phyloP scores from a whole-genome alignment of 2,888 invertebrate species.

The Neocrepidodera transversa region DNA sequence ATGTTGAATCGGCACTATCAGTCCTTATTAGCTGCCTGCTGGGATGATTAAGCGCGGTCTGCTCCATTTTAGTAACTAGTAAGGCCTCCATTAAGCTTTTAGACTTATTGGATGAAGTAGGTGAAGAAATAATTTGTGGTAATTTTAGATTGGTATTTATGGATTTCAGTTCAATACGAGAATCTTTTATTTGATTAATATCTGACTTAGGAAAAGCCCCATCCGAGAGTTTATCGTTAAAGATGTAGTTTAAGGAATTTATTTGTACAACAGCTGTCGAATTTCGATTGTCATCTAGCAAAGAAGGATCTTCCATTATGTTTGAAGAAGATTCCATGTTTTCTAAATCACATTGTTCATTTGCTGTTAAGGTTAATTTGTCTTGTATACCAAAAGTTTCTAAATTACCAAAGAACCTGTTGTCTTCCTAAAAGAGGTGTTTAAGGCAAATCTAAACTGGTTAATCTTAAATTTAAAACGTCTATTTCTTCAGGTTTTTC shows the following conservation, averaged over 20 bases:
- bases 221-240: no score
- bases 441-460: conserved; percentile 5
- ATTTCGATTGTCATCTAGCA: conserved; percentile 9
- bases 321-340: not conserved
- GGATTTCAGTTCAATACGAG: no score
- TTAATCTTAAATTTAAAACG: not conserved
- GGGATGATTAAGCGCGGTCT: conserved; percentile 62
- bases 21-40: conserved; percentile 68
- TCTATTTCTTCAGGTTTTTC: conserved; percentile 8
- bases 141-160: no score
- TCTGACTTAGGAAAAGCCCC: no score
- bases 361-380: no score
- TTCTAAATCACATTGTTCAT: not conserved
- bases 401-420: not conserved
- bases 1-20: conserved; percentile 79
- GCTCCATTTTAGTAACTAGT: conserved; percentile 83
- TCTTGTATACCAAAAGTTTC: no score
- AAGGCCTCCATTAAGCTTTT: conserved; percentile 82
- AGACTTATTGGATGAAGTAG: conserved; percentile 63
- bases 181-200: no score
- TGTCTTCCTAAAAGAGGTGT: not conserved
- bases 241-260: not conserved
- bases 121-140: not conserved
- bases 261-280: not conserved
- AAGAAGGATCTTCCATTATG: not conserved